A percentile compares a stretch with the other conserved stretches of the same genome.
phyloP scores from a whole-genome alignment of 2,113 vertebrate genomes.

The Dicentrarchus labrax region DNA sequence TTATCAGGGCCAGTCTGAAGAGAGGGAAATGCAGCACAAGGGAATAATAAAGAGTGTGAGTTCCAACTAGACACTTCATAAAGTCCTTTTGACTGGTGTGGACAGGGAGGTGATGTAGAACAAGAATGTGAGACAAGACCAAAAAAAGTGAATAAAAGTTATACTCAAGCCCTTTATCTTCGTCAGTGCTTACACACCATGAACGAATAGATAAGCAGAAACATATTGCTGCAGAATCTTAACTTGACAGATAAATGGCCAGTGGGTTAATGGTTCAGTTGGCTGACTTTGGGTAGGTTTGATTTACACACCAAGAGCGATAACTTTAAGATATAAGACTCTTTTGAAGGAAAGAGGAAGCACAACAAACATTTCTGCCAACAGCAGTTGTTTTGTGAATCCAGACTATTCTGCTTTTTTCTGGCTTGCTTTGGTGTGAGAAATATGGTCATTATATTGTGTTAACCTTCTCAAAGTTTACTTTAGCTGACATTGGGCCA shows the following conservation, averaged over 20 bases:
- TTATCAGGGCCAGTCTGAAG: slow-evolving; percentile 55
- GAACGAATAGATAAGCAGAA: slow-evolving; percentile 57
- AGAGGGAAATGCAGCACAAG: slow-evolving; percentile 22
- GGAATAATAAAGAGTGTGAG: slow-evolving; percentile 36
- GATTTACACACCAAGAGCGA: slow-evolving; percentile 43
- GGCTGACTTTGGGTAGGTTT: slow-evolving; percentile 30
- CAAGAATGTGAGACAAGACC: slow-evolving; percentile 28
- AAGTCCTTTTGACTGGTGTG: slow-evolving; percentile 59
- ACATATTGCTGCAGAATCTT: slow-evolving; percentile 43
- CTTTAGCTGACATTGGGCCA: not conserved
- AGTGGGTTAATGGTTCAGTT: slow-evolving; percentile 44
- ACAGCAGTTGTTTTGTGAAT: slow-evolving; percentile 1
- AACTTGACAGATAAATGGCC: slow-evolving; percentile 59
- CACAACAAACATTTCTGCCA: not conserved
- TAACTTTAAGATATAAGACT: not conserved
- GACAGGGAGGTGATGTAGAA: slow-evolving; percentile 65
- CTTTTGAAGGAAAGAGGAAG: slow-evolving; percentile 7
- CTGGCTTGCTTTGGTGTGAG: not conserved
- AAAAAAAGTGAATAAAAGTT: slow-evolving; percentile 20
- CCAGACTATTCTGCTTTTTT: not conserved
- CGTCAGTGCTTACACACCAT: slow-evolving; percentile 3
- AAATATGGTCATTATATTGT: not conserved
- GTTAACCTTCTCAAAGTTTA: not conserved
- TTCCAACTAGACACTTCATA: slow-evolving; percentile 64
- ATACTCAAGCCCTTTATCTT: slow-evolving; percentile 3